Base-by-base conservation (phyloP, 2,888 invertebrate genomes). In the Yponomeuta evonymella region DNA sequence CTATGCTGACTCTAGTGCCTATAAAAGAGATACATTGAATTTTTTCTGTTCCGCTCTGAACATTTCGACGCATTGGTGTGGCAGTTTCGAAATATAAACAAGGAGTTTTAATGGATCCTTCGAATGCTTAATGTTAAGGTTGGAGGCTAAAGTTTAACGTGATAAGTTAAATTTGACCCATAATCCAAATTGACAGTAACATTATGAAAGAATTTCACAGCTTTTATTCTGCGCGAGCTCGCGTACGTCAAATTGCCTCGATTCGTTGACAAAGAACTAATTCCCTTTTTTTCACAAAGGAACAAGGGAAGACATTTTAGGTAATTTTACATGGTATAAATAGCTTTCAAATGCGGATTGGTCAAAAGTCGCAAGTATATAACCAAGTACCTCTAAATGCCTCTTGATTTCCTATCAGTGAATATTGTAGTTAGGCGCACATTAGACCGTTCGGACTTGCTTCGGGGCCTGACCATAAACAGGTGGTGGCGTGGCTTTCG, bases 401-500 rank as follows among this genome's bases (percentile, higher is more conserved):
- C 6, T 51, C 51, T 51, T 51, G 51, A 58, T 58, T 58, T 58
- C 51, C 51, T 15, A 5, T 8, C 15, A 58, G 33, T 51, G 51
- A 58, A 58, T 58, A 15, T 15, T 58, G 51, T 15, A 58, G 51
- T 58, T 58, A 58, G 15, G 51, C 51, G 12, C 51, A 58, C 5
- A 8, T 58, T 58, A 58, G 51, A 15, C 51, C 51, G 15, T 43
- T 15, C 51, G 51, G 51, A 58, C 51, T 15, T 11, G 66, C 66
- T 8, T 11, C 78, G 79, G 76, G 78, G 78, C 79, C 81, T 79
- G 76, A 77, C 87, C 87, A 81, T 85, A 86, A 83, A 85, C 82
- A 79, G 79, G 80, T 78, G 79, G 80, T 78, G 79, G 78, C 81
- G 84, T 85, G 89, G 86, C 90, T 91, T 90, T 91, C 91, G 89